Evolutionary conservation across 2,888 invertebrate species (phyloP), one percentile per base, ranked within the genome.

Genomic region (Camponotus fellah): DNA sequence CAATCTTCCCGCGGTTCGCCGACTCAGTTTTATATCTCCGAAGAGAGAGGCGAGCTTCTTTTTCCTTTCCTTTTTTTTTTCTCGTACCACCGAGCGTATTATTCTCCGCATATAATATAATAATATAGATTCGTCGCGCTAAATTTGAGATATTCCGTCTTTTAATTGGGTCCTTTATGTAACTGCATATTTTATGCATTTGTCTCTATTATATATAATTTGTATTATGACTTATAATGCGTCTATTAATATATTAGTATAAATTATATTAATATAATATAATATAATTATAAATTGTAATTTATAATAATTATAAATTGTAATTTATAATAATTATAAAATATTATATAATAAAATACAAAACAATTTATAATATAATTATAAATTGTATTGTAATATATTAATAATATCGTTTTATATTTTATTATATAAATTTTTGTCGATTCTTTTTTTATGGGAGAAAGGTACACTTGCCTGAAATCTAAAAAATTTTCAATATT

Each of bases 11-110:
- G 40, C 80, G 69, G 72, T 72, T 83, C 62, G 37, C 69, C 37
- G 34, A 58, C 68, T 83, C 6, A 68, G 53, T 85, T 87, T 86
- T 81, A 58, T 86, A 72, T 83, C 82, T 68, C 71, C 49, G 79
- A 46, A 40, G 37, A 58, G 37, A 12, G 14, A 62, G 26, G 10
- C 17, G 5, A 49, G 17, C 10, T 53, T 58, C 2, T 43, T 68
- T 6, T 26, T 40, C 40, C 40, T 8, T 10, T 32, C 40, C 10
- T 9, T 8, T 14, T 37, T 3, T 17, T 17, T n/a, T 14, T 10
- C 21, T 26, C 32, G 10, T 37, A 37, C 40, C 12, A 21, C 21
- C 49, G 37, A 2, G 26, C 12, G 21, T n/a, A 43, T 77, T 66
- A 68, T 12, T 69, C 17, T 8, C 2, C 49, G 49, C n/a, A 8